These are phyloP conservation scores for Apis cerana DNA, from an alignment of 1,140 invertebrate genomes.

Conservation along the genomic window DNA sequence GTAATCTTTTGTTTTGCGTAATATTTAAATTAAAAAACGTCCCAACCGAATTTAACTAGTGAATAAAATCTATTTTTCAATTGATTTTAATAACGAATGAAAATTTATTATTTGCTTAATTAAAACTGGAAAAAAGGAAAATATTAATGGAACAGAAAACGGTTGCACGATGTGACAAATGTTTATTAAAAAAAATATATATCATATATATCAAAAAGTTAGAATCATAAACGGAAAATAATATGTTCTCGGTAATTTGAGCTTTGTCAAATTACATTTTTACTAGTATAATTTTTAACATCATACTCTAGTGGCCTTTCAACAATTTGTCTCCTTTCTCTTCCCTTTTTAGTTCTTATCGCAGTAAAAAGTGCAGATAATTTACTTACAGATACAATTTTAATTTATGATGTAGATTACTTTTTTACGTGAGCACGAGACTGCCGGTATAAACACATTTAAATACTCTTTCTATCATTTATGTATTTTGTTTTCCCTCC, in stretches of 20 bases:
- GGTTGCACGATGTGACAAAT: slow-evolving; percentile 35
- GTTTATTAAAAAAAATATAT: not conserved
- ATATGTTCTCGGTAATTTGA: slow-evolving; percentile 35
- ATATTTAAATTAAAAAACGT: slow-evolving; percentile 45
- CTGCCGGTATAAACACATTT: slow-evolving; percentile 51
- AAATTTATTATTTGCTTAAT: not conserved
- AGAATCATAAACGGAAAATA: not conserved
- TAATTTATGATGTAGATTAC: slow-evolving; percentile 55
- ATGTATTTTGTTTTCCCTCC: slow-evolving; percentile 16
- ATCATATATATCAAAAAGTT: not conserved
- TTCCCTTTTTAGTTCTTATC: slow-evolving; percentile 37
- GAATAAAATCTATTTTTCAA: slow-evolving; percentile 54
- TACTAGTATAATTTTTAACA: slow-evolving; percentile 45
- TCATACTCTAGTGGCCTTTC: slow-evolving; percentile 50
- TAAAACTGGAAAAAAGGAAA: not conserved
- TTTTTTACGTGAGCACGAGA: slow-evolving; percentile 54
- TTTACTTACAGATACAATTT: slow-evolving; percentile 61
- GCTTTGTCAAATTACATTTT: slow-evolving; percentile 38
- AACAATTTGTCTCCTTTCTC: slow-evolving; percentile 45
- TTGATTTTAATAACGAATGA: slow-evolving; percentile 38
- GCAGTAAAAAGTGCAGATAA: slow-evolving; percentile 53
- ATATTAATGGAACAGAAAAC: slow-evolving; percentile 40
- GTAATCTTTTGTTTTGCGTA: slow-evolving; percentile 59
- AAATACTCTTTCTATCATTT: slow-evolving; percentile 46
- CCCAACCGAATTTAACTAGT: slow-evolving; percentile 49